phyloP scores from a whole-genome alignment of 2,113 vertebrate genomes.

The Ardeotis arabs region DNA sequence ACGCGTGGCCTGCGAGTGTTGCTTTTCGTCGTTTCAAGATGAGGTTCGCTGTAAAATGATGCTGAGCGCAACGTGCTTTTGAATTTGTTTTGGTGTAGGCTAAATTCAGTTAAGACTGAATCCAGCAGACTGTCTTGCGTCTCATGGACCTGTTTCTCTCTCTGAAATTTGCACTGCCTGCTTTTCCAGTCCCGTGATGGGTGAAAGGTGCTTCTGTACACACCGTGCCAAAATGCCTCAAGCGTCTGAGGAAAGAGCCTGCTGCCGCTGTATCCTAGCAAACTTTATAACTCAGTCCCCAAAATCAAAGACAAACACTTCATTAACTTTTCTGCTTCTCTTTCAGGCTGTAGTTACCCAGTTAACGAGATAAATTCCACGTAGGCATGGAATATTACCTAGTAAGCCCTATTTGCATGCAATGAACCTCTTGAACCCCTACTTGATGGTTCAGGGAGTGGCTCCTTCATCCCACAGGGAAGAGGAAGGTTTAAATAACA shows the following conservation, averaged over 20 bases:
- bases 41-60: background rate
- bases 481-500: background rate
- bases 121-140: background rate
- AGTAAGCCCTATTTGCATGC: background rate
- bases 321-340: background rate
- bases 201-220: background rate
- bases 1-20: background rate
- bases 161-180: background rate
- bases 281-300: background rate
- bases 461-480: background rate
- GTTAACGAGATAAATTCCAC: background rate
- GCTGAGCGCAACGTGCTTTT: background rate
- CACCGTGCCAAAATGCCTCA: background rate
- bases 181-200: background rate
- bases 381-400: background rate
- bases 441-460: background rate
- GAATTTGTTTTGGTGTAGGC: background rate
- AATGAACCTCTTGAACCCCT: background rate
- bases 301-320: background rate
- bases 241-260: background rate
- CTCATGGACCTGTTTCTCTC: background rate
- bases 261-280: background rate
- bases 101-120: background rate
- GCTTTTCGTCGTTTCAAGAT: background rate
- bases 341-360: background rate